Evolutionary conservation across 92 coral and sea anemone genomes (phyloP).

Genomic region (Phenganax stokvisi): DNA sequence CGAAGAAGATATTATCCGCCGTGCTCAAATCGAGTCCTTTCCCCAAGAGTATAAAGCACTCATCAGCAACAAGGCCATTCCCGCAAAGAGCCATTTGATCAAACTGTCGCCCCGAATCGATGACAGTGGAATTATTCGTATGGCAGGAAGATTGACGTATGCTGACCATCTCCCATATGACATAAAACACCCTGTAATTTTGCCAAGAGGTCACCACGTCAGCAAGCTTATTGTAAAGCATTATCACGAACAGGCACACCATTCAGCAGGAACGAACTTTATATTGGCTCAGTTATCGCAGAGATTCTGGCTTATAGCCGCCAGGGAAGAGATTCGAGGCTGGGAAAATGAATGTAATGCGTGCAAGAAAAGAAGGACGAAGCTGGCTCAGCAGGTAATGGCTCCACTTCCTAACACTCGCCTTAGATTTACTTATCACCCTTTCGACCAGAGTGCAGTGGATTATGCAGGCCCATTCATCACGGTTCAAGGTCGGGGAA

Average conservation of each 20-base stretch:
- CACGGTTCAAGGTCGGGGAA: slow-evolving; percentile 27
- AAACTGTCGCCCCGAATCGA: slow-evolving; percentile 42
- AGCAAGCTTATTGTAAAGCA: slow-evolving; percentile 28
- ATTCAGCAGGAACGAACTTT: slow-evolving; percentile 54
- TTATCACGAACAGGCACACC: slow-evolving; percentile 47
- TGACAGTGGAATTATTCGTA: slow-evolving; percentile 34
- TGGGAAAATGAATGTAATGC: slow-evolving; percentile 48
- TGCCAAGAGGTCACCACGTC: slow-evolving; percentile 53
- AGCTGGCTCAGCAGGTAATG: slow-evolving; percentile 28
- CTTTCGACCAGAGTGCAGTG: slow-evolving; percentile 32
- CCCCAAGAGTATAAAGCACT: slow-evolving; percentile 44
- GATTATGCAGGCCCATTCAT: slow-evolving; percentile 27
- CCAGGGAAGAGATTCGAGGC: slow-evolving; percentile 54
- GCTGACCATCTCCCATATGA: slow-evolving; percentile 51
- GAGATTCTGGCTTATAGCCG: slow-evolving; percentile 51
- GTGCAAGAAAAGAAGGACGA: slow-evolving; percentile 30
- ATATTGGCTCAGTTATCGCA: slow-evolving; percentile 46
- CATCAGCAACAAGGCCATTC: slow-evolving; percentile 32
- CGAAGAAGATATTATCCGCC: slow-evolving; percentile 46
- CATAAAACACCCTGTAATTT: slow-evolving; percentile 44
- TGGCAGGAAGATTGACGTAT: slow-evolving; percentile 15
- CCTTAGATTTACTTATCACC: slow-evolving; percentile 29
- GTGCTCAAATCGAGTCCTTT: slow-evolving; percentile 55
- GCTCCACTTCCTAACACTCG: slow-evolving; percentile 27
- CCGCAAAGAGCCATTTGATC: slow-evolving; percentile 36